These are phyloP conservation scores for Lamproptera curius DNA, from an alignment of 2,888 invertebrate genomes.

Conservation along the genomic window DNA sequence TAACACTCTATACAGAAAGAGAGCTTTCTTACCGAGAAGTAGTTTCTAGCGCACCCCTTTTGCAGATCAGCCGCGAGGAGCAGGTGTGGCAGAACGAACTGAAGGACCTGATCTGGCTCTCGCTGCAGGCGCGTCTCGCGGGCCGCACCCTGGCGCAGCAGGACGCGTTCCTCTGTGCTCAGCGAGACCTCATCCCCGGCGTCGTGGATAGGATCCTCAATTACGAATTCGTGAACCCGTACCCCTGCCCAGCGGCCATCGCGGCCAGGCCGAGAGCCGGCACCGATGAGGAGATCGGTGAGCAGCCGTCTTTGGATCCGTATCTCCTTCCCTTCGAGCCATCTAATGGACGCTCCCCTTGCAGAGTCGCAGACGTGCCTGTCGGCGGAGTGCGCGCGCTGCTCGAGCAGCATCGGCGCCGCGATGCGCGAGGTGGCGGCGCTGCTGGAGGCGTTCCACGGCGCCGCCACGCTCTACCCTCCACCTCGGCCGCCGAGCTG, in stretches of 20 bases:
- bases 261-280: neutral
- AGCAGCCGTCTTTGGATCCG: too few relatives aligned
- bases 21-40: neutral
- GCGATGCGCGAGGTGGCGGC: conserved; percentile 86
- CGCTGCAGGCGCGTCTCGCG: conserved; percentile 90
- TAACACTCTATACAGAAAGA: too few relatives aligned
- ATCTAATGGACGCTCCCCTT: neutral
- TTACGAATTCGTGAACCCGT: conserved; percentile 69
- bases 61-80: conserved; percentile 91
- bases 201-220: conserved; percentile 86
- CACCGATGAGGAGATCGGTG: too few relatives aligned
- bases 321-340: too few relatives aligned
- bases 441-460: conserved; percentile 84
- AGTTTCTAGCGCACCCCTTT: neutral
- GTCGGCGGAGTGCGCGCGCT: conserved; percentile 83
- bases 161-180: conserved; percentile 86
- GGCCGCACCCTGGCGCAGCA: conserved; percentile 87
- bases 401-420: conserved; percentile 83
- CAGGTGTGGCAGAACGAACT: conserved; percentile 92
- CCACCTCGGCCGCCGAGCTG: conserved; percentile 86
- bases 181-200: conserved; percentile 83
- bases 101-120: conserved; percentile 94
- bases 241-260: conserved; percentile 6
- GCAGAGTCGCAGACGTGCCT: conserved; percentile 77
- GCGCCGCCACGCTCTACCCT: conserved; percentile 91